Evolutionary conservation across 2,113 vertebrate genomes (phyloP).

Genomic region (western clawed frog (Xenopus tropicalis)): DNA sequence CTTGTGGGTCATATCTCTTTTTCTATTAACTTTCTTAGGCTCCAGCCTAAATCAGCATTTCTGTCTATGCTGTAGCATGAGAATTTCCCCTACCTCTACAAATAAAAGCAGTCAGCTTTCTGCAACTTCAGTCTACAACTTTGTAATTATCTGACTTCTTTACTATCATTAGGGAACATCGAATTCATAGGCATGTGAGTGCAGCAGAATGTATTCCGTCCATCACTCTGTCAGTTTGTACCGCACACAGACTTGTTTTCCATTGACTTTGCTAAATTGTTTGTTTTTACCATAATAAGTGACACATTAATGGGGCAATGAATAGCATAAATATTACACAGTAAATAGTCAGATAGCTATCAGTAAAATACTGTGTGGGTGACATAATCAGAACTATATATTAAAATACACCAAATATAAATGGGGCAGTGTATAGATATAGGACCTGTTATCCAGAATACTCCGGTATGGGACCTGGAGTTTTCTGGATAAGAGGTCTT

Average conservation of each 20-base stretch:
- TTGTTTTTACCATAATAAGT: too few species aligned
- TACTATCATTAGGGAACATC: slow-evolving; percentile 52
- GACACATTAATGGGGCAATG: too few species aligned
- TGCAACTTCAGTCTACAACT: slow-evolving; percentile 48
- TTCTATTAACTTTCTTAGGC: slow-evolving; percentile 41
- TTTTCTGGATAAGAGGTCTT: too few species aligned
- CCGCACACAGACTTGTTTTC: slow-evolving; percentile 51
- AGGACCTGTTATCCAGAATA: too few species aligned
- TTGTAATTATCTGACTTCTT: slow-evolving; percentile 54
- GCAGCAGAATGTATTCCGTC: slow-evolving; percentile 53
- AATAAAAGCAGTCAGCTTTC: slow-evolving; percentile 47
- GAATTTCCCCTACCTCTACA: slow-evolving; percentile 51
- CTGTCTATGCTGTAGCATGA: slow-evolving; percentile 12
- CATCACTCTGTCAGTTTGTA: slow-evolving; percentile 43
- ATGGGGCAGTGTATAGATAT: too few species aligned
- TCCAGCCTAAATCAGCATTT: slow-evolving; percentile 41
- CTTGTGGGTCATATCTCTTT: slow-evolving; percentile 35
- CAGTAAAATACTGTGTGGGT: too few species aligned
- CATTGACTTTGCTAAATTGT: slow-evolving; percentile 56
- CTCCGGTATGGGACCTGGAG: too few species aligned
- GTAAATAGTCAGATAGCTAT: too few species aligned
- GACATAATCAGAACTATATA: too few species aligned
- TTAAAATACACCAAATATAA: too few species aligned
- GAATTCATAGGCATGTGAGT: slow-evolving; percentile 51
- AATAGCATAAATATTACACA: too few species aligned